Percentiles rank a stretch among this genome's conserved stretches.
Evolutionary conservation across 2,113 vertebrate species (phyloP).

Genomic region (Chionodraco myersi): DNA sequence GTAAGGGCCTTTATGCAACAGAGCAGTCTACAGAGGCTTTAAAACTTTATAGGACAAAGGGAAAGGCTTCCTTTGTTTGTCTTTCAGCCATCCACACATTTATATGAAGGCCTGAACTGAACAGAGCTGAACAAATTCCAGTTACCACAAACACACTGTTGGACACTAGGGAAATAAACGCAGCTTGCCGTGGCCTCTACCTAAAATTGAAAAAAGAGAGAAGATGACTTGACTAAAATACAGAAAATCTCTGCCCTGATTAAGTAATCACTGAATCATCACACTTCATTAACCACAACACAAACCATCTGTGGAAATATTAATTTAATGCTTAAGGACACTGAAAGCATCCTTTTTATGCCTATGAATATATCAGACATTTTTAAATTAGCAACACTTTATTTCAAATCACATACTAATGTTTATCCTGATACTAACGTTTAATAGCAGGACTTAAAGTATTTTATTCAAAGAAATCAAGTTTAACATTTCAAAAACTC

Average conservation of each 20-base stretch:
- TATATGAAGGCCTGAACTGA: neutral
- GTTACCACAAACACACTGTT: slow-evolving; percentile 21
- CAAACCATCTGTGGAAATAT: neutral
- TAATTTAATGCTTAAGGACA: neutral
- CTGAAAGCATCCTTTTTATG: neutral
- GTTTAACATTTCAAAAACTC: slow-evolving; percentile 1
- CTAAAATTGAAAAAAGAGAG: neutral
- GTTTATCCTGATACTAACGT: neutral
- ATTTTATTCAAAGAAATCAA: neutral
- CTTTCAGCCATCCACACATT: neutral
- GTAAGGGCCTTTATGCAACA: neutral
- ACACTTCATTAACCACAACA: neutral
- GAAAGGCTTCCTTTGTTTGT: slow-evolving; percentile 13
- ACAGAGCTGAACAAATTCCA: slow-evolving; percentile 25
- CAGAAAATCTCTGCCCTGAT: neutral
- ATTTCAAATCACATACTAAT: neutral
- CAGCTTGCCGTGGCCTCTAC: neutral
- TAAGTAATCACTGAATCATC: neutral
- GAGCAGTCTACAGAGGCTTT: slow-evolving; percentile 15
- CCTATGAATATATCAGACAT: neutral
- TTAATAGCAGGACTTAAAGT: neutral
- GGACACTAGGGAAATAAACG: neutral
- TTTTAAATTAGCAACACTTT: no score
- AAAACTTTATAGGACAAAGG: slow-evolving; percentile 16
- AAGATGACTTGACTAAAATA: neutral